phyloP scores from a whole-genome alignment of 2,113 vertebrate genomes.

The Cricetomys ansorgei region DNA sequence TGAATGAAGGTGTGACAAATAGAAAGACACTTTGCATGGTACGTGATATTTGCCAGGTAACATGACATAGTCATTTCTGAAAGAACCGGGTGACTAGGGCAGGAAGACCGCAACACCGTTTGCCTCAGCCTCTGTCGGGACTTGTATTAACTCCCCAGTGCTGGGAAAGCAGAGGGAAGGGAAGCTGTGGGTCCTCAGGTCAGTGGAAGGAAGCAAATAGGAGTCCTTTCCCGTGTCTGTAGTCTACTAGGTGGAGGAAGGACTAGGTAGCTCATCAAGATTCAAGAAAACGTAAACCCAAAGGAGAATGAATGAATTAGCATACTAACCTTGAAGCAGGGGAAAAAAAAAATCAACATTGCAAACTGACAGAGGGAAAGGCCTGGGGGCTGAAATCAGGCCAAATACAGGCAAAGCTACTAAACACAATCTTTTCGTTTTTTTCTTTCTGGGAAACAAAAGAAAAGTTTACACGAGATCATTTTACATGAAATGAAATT shows the following conservation, averaged over 20 bases:
- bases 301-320: slow-evolving; percentile 15
- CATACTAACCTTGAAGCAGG: not conserved
- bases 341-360: not conserved
- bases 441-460: slow-evolving; percentile 26
- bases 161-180: not conserved
- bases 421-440: not conserved
- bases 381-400: not conserved
- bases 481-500: not conserved
- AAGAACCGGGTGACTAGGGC: slow-evolving; percentile 4
- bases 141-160: not conserved
- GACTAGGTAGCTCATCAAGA: not conserved
- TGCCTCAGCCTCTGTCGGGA: not conserved
- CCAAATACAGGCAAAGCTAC: not conserved
- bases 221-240: not conserved
- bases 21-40: not conserved
- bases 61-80: not conserved
- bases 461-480: not conserved
- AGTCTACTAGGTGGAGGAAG: not conserved
- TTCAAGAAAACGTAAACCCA: slow-evolving; percentile 31
- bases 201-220: not conserved
- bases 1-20: not conserved
- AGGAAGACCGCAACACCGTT: not conserved
- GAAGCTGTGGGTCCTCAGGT: not conserved
- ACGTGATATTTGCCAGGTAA: not conserved
- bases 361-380: not conserved